Conservation (phyloP, 2,888 invertebrate genomes). For the Caenorhabditis zanzibari region DNA sequence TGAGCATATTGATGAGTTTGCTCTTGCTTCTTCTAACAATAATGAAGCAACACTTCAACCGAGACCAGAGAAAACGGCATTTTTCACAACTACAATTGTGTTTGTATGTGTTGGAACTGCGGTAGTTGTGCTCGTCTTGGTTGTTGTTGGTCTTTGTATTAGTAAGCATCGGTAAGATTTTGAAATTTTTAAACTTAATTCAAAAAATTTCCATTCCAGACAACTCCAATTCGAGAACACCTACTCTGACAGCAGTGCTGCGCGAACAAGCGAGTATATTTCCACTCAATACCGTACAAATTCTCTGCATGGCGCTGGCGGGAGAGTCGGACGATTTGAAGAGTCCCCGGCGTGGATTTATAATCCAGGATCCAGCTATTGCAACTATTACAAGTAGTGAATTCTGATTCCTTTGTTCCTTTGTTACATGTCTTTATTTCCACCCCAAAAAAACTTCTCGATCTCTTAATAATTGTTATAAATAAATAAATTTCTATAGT, state of each 20-base stretch:
- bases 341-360: conserved; percentile 79
- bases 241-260: conserved; percentile 70
- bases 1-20: conserved; percentile 64
- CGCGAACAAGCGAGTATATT: conserved; percentile 80
- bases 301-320: conserved; percentile 65
- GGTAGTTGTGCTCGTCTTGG: conserved; percentile 78
- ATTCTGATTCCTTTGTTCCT: background rate
- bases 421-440: conserved; percentile 18
- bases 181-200: conserved; percentile 28
- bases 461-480: conserved; percentile 25
- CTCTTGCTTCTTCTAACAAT: conserved; percentile 20
- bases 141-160: conserved; percentile 74
- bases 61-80: conserved; percentile 30
- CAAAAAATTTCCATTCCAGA: conserved; percentile 33
- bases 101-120: conserved; percentile 80
- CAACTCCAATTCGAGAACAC: conserved; percentile 67
- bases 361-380: conserved; percentile 76
- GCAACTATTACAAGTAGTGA: conserved; percentile 75
- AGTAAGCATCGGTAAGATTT: conserved; percentile 24
- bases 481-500: conserved; percentile 26
- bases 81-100: conserved; percentile 77
- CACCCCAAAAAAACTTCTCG: conserved; percentile 24
- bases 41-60: conserved; percentile 2
- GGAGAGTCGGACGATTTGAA: conserved; percentile 66
- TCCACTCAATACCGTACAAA: conserved; percentile 69